These are phyloP conservation scores for Fissipunctia ypsillon DNA, from an alignment of 2,888 invertebrate species.

Conservation along the genomic window DNA sequence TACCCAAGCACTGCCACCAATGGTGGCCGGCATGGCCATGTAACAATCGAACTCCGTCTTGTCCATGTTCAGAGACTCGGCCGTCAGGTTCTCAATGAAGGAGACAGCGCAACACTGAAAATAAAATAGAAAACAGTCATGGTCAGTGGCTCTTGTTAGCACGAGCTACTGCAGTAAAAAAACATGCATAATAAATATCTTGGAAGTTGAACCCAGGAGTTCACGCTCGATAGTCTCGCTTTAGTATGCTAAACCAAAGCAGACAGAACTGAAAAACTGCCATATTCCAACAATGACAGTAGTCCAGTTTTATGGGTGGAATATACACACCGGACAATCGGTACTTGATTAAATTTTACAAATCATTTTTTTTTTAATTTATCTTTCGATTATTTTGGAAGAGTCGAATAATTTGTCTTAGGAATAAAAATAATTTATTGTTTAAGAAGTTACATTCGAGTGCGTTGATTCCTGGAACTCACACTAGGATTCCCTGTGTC, in stretches of 20 bases:
- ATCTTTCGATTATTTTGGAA: neutral
- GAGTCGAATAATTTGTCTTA: neutral
- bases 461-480: too few relatives aligned
- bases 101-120: slow-evolving; percentile 98
- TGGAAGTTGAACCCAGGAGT: neutral
- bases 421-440: too few relatives aligned
- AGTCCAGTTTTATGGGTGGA: neutral
- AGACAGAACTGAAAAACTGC: too few relatives aligned
- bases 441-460: too few relatives aligned
- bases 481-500: too few relatives aligned
- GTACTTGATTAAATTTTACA: neutral
- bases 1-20: slow-evolving; percentile 95
- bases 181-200: neutral
- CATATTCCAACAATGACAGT: neutral
- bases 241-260: neutral
- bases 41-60: slow-evolving; percentile 98
- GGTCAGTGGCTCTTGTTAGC: neutral
- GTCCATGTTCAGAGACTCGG: slow-evolving; percentile 97
- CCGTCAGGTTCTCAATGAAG: slow-evolving; percentile 98
- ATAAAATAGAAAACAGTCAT: slow-evolving; percentile 2
- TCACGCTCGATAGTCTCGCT: neutral
- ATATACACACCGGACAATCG: neutral
- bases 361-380: neutral
- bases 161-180: neutral
- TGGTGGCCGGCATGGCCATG: slow-evolving; percentile 94